phyloP scores from a whole-genome alignment of 2,888 invertebrate species.

The Troides helena region DNA sequence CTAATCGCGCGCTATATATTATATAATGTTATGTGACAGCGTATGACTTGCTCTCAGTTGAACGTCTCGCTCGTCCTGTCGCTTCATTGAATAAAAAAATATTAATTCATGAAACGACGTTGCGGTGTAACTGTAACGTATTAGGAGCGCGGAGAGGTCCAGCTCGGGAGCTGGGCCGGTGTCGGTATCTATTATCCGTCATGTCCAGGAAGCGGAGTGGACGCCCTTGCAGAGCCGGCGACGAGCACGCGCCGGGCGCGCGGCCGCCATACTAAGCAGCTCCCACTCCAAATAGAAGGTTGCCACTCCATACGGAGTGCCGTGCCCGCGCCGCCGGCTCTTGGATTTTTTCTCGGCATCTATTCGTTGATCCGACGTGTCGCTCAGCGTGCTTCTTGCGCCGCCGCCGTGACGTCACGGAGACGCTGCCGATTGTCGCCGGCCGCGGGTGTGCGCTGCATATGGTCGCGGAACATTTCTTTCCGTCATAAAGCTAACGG shows the following conservation, averaged over 20 bases:
- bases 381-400: constrained; percentile 11
- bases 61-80: too few species aligned
- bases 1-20: too few species aligned
- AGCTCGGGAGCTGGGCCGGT: background rate
- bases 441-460: background rate
- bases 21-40: too few species aligned
- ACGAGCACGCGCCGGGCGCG: constrained; percentile 33
- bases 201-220: constrained; percentile 68
- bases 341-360: constrained; percentile 11
- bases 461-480: constrained; percentile 13
- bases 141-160: background rate
- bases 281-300: constrained; percentile 48
- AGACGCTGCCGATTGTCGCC: constrained; percentile 14
- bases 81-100: too few species aligned
- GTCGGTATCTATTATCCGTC: constrained; percentile 44
- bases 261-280: constrained; percentile 44
- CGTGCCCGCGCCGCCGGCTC: constrained; percentile 16
- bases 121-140: background rate
- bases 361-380: constrained; percentile 8
- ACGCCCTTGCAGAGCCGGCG: constrained; percentile 58
- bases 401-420: constrained; percentile 14
- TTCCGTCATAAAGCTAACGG: constrained; percentile 26
- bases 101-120: too few species aligned
- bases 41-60: too few species aligned
- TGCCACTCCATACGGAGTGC: constrained; percentile 35